Base-by-base conservation (phyloP, 2,888 invertebrate genomes). In the Teleogryllus oceanicus region DNA sequence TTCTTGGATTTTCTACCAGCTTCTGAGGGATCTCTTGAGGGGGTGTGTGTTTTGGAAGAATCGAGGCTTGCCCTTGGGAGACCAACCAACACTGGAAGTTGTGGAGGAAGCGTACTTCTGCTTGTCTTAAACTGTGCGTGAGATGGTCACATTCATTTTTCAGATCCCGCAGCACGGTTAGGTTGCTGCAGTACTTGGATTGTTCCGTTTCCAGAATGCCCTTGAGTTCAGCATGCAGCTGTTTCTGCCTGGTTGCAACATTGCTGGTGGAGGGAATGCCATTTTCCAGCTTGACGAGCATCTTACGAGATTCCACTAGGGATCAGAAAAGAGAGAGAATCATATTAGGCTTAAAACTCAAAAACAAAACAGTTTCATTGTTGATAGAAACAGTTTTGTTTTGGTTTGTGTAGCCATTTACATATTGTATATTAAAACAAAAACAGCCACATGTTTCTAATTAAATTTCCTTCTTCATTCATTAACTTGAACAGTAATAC, bases 91-190 rank as follows among this genome's bases (percentile, higher is more conserved):
- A 76, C 78, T 80, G 78, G 77, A 81, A 81, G 49, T 78, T 78
- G 16, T 75, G 37, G 18, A 84, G 80, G 11, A 84, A 76, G 80
- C 84, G 84, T 51, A 83, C 81, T 83, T 85, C 84, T 13, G 84
- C 84, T 80, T 85, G 84, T 74, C 85, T 82, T 50, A 86, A 81
- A n/a, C 84, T 84, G 62, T 83, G 82, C 75, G 85, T 84, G 13
- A 87, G 81, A 79, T 85, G 85, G 49, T 84, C 83, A 8, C 85
- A 85, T 83, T 87, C 86, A 18, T 82, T 84, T 81, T 86, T 85
- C n/a, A 86, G 80, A 74, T 49, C 75, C 21, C 74, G 74, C 21
- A 80, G 50, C 2, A 62, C 49, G 10, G 20, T 50, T 24, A 50
- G 78, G 78, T 16, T 78, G 74, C 12, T 74, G 74, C 62, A n/a